Base-by-base conservation (phyloP, 2,888 invertebrate genomes). In the Catocala sponsa region DNA sequence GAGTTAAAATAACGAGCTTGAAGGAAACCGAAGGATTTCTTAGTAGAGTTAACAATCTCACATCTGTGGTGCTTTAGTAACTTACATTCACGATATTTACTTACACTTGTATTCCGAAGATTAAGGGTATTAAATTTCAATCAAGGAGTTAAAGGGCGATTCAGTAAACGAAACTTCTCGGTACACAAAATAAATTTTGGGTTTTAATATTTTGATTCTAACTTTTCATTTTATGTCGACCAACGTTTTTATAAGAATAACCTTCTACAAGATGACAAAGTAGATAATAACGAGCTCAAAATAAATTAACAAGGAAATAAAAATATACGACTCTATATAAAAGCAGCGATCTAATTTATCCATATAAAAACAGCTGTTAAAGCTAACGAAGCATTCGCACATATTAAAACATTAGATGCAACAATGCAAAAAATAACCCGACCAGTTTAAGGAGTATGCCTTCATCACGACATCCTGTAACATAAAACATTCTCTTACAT, bases 401-500 rank as follows among this genome's bases (percentile, higher is more conserved):
- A 74, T 63, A 62, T 69, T 67, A 71, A 70, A 78, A 78, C 81
- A 83, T 84, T 87, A 83, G 80, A 79, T 74, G 63, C 63, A 62
- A 69, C 66, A 77, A 63, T 74, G 74, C 72, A 85, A 85, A 85
- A 86, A 86, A 81, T 74, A 76, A 42, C 58, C 73, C 68, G 74
- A 70, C 78, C 70, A 72, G 72, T 82, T 81, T 78, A 83, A 85
- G 84, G 84, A 84, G 85, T 85, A 74, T 85, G 76, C 83, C 85
- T 87, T 87, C 87, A 90, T 90, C 91, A 90, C 87, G 85, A 90
- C 88, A 91, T 93, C 92, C 92, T 89, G 91, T 56, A 70, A 76
- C 82, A 87, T 91, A 91, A 92, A 92, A 86, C 91, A 91, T 90
- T 89, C 86, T 81, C 84, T 82, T 85, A 86, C 87, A 85, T 91